Conservation (phyloP, 2,888 invertebrate species). For the Halictus ligatus region DNA sequence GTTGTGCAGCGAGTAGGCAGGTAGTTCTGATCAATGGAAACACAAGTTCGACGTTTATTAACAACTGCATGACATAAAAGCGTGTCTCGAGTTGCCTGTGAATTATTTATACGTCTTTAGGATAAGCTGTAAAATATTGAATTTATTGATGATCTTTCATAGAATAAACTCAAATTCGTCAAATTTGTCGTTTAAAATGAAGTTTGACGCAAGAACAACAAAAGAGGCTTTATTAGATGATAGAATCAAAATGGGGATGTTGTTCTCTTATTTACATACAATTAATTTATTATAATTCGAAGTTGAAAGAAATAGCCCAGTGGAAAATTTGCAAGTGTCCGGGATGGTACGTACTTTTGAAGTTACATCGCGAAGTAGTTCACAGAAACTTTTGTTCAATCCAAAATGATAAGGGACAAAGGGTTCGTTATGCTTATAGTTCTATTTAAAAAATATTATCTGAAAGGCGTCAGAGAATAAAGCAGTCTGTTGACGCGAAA, state of each 20-base stretch:
- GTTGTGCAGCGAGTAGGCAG: slow-evolving; percentile 71
- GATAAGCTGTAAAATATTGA: neutral
- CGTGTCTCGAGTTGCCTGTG: neutral
- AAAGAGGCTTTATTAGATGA: neutral
- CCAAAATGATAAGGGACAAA: neutral
- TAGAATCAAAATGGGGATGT: no score
- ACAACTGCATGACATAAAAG: neutral
- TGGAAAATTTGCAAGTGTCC: neutral
- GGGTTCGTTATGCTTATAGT: neutral
- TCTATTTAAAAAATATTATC: slow-evolving; percentile 28
- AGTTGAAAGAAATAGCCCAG: neutral
- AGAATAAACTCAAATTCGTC: neutral
- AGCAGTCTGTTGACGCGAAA: slow-evolving; percentile 42
- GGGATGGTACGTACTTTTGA: neutral
- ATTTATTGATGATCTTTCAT: neutral
- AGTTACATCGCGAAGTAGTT: neutral
- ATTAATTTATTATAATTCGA: neutral
- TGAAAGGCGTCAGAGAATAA: slow-evolving; percentile 24
- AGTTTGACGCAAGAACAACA: neutral
- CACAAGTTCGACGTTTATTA: neutral
- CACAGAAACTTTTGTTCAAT: neutral
- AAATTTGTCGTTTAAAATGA: neutral
- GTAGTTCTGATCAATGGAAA: neutral
- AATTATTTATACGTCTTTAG: neutral
- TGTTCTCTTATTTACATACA: no score